Base-by-base conservation (phyloP, 1,140 invertebrate genomes). In the Camponotus vicinus region DNA sequence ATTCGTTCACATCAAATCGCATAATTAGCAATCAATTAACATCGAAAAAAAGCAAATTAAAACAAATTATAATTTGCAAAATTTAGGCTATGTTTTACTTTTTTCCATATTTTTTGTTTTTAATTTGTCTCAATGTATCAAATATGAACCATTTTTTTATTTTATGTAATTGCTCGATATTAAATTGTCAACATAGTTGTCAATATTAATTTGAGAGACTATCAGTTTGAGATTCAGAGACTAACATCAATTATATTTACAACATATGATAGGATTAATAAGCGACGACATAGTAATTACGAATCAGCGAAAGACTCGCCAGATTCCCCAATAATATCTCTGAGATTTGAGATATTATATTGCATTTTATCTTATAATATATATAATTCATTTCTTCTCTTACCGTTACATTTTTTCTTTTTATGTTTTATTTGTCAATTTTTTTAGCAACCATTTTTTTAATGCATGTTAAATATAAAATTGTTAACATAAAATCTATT, bases 211-310 rank as follows among this genome's bases (percentile, higher is more conserved):
- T 59, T 57, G 8, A 37, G 21, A 59, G 27, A 59, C 18, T 59
- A 80, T 71, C 37, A 59, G 18, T 82, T 71, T 71, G n/a, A 9
- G 32, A 79, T 70, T 71, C 67, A 59, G 11, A 13, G 9, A 45
- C 77, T 42, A 27, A 59, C 15, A 59, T 27, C 37, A 40, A 71
- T 71, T 82, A 34, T 42, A 34, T 4, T 82, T 27, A 13, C 21
- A 34, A 82, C 42, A 71, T 13, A 67, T 59, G 67, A 71, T 59
- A 59, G 34, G 6, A 82, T 82, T 71, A 59, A 5, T 7, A 79
- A 42, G 11, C 21, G n/a, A 11, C 27, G 15, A 80, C 57, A 21
- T 21, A 57, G 15, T 15, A 57, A 57, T 80, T 80, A 82, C 1
- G 27, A 45, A 57, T 34, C 67, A 71, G 18, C 5, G 13, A 15